A percentile compares a stretch with the other conserved stretches of the same genome.
Conservation (phyloP, 2,113 vertebrate genomes). For the Ifrita kowaldi region DNA sequence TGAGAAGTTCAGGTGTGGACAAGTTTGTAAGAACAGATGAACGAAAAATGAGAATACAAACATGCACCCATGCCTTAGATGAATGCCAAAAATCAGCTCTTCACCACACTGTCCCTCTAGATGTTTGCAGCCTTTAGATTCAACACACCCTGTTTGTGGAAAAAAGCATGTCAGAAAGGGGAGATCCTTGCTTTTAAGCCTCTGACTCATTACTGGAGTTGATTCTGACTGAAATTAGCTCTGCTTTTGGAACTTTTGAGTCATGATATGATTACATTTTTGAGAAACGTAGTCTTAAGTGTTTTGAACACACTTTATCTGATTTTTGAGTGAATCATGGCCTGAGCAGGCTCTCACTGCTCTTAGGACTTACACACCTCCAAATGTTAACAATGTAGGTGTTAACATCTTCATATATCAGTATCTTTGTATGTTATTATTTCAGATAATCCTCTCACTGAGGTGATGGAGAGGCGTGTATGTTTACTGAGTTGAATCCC, state of each 20-base stretch:
- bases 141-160: not conserved
- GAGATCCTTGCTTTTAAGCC: not conserved
- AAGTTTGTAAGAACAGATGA: not conserved
- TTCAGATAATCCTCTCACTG: not conserved
- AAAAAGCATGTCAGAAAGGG: not conserved
- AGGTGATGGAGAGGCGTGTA: not conserved
- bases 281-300: not conserved
- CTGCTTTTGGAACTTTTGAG: not conserved
- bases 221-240: not conserved
- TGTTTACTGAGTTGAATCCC: not conserved
- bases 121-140: rapidly evolving
- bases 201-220: not conserved
- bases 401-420: not conserved
- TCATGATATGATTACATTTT: not conserved
- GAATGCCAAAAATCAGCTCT: not conserved
- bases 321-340: not conserved
- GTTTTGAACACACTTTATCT: not conserved
- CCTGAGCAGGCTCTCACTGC: not conserved
- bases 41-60: not conserved
- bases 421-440: not conserved
- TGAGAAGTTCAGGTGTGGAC: not conserved
- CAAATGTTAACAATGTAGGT: not conserved
- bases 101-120: not conserved
- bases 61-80: not conserved
- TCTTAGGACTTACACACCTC: not conserved